phyloP scores from a whole-genome alignment of 2,113 vertebrate species.

The Machaerirhynchus nigripectus region DNA sequence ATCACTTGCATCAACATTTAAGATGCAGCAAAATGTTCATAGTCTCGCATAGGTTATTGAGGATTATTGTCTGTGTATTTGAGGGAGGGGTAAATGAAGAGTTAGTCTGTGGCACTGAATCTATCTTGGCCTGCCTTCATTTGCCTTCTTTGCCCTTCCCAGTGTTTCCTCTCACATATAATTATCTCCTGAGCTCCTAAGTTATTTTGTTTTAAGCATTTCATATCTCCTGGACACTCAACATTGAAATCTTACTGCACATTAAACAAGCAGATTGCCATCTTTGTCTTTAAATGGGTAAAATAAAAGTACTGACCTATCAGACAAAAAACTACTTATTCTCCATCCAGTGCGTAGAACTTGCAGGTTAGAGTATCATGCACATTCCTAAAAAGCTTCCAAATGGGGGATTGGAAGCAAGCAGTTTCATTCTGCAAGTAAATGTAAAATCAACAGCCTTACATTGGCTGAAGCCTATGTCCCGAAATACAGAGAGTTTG shows the following conservation, averaged over 20 bases:
- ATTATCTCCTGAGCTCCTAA: constrained; percentile 59
- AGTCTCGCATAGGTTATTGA: neutral
- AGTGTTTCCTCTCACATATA: constrained; percentile 32
- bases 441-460: constrained; percentile 53
- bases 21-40: neutral
- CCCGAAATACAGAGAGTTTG: constrained; percentile 31
- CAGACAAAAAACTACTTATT: constrained; percentile 12
- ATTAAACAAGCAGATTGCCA: constrained; percentile 57
- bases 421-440: constrained; percentile 18
- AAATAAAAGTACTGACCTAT: constrained; percentile 57
- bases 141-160: constrained; percentile 34
- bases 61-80: neutral
- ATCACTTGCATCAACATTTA: neutral
- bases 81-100: neutral
- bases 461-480: constrained; percentile 37
- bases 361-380: constrained; percentile 40
- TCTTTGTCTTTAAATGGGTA: constrained; percentile 60
- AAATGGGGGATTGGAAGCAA: constrained; percentile 37
- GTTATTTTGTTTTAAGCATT: constrained; percentile 67
- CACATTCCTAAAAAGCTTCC: constrained; percentile 46
- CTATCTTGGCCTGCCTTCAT: constrained; percentile 31
- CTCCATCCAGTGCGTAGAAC: constrained; percentile 39
- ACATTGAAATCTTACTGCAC: constrained; percentile 54
- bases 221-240: constrained; percentile 42
- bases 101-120: neutral